phyloP scores from a whole-genome alignment of 2,797 vertebrate species.

The Otolemur crassicaudatus region DNA sequence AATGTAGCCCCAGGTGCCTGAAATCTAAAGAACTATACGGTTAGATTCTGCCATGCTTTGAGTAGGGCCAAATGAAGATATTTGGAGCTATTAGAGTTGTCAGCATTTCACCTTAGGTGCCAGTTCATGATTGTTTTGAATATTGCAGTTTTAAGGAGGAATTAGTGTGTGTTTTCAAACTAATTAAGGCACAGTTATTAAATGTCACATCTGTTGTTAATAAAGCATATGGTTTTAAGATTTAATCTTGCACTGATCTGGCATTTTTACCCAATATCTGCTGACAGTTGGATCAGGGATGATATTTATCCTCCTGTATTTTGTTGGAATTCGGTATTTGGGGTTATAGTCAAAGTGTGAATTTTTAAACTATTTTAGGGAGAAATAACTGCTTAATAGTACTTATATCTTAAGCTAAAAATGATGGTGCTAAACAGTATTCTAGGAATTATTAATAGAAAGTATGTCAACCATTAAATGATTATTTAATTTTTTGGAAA shows the following conservation, averaged over 20 bases:
- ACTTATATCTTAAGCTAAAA: background rate
- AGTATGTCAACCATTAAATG: background rate
- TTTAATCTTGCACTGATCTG: conserved; percentile 68
- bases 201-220: conserved; percentile 77
- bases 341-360: background rate
- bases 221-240: conserved; percentile 73
- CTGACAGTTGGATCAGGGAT: background rate
- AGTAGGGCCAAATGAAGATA: background rate
- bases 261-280: conserved; percentile 56
- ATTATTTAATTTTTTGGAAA: background rate
- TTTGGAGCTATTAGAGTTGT: conserved; percentile 50
- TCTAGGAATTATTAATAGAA: background rate
- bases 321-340: conserved; percentile 18
- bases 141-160: conserved; percentile 51
- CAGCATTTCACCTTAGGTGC: conserved; percentile 43
- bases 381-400: background rate
- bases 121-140: conserved; percentile 67
- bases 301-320: conserved; percentile 26
- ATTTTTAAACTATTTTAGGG: background rate
- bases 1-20: background rate
- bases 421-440: background rate
- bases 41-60: background rate
- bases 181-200: conserved; percentile 77
- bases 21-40: conserved; percentile 21
- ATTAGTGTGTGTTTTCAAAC: conserved; percentile 67